Base-by-base conservation (phyloP, 2,888 invertebrate species). In the Sisyra nigra region DNA sequence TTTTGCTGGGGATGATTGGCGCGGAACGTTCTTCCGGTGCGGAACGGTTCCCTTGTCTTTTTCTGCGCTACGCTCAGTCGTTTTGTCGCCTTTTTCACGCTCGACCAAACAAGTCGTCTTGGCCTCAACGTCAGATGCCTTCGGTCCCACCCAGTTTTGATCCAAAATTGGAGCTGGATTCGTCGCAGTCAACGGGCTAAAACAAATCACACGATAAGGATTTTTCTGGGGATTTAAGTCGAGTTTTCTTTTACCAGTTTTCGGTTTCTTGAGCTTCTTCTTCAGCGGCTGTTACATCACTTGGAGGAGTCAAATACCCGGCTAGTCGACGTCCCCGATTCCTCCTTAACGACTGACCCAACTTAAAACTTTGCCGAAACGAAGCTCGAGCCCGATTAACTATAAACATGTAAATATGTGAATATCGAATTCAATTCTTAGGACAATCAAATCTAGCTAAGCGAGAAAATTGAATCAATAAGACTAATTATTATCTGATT, bases 361-460 rank as follows among this genome's bases (percentile, higher is more conserved):
- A 62, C 51, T 68, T 63, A 52, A 71, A 60, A 52, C 69, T 69
- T 54, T 69, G 69, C 47, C 74, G 67, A 61, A 76, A 74, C 48
- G 74, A 74, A 50, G 72, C 72, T 54, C 76, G 65, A 46, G 77
- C 77, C 58, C 76, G 68, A 63, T 76, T 75, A 57, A 74, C 74
- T 74, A 57, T 38, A 57, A 51, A 42, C 9, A 50, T n/a, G 14
- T n/a, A n/a, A n/a, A n/a, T n/a, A 24, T 24, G 7, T 24, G 3
- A 24, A 24, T 24, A n/a, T n/a, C n/a, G n/a, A n/a, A n/a, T n/a
- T n/a, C n/a, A n/a, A n/a, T n/a, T n/a, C n/a, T n/a, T n/a, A n/a
- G n/a, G n/a, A n/a, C n/a, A n/a, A n/a, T n/a, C n/a, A n/a, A n/a
- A n/a, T n/a, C n/a, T n/a, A n/a, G n/a, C n/a, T n/a, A n/a, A n/a